Evolutionary conservation across 23 tunicate genomes (phyloP).

Genomic region (Pegea sp.): DNA sequence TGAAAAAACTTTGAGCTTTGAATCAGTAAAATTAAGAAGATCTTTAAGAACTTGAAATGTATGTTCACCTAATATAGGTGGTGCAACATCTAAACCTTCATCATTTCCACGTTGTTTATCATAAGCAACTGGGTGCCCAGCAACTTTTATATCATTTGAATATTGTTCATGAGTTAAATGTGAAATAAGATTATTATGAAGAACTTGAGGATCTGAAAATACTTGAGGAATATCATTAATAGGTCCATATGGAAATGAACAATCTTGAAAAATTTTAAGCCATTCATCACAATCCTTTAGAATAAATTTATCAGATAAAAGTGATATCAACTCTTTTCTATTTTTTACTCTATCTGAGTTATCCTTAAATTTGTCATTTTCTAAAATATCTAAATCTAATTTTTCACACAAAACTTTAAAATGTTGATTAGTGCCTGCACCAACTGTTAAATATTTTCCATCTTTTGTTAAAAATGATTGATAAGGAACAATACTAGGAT

Average conservation of each 20-base stretch:
- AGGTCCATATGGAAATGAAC: conserved; percentile 74
- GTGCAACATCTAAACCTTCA: conserved; percentile 4
- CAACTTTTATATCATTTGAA: conserved; percentile 19
- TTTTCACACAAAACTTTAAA: conserved; percentile 39
- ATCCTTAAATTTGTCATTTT: conserved; percentile 16
- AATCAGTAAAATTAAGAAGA: conserved; percentile 7
- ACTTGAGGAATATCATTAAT: conserved; percentile 62
- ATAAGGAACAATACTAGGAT: conserved; percentile 87
- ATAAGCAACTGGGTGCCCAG: conserved; percentile 77
- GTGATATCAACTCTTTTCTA: conserved; percentile 26
- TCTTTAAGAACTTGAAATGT: conserved; percentile 31
- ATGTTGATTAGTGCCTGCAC: conserved; percentile 80
- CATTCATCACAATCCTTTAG: conserved; percentile 39
- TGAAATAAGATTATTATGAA: conserved; percentile 21
- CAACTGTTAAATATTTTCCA: conserved; percentile 54
- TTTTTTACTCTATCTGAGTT: conserved; percentile 45
- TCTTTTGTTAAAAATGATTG: conserved; percentile 94
- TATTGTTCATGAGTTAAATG: conserved; percentile 26
- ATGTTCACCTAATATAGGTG: conserved; percentile 62
- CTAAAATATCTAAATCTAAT: conserved; percentile 10
- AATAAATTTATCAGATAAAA: conserved; percentile 21
- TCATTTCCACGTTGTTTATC: conserved; percentile 5
- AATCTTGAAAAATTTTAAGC: conserved; percentile 30
- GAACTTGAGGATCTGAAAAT: conserved; percentile 66
- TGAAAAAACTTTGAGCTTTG: conserved; percentile 2